phyloP scores from a whole-genome alignment of 2,113 vertebrate species.

The Pithys albifrons region DNA sequence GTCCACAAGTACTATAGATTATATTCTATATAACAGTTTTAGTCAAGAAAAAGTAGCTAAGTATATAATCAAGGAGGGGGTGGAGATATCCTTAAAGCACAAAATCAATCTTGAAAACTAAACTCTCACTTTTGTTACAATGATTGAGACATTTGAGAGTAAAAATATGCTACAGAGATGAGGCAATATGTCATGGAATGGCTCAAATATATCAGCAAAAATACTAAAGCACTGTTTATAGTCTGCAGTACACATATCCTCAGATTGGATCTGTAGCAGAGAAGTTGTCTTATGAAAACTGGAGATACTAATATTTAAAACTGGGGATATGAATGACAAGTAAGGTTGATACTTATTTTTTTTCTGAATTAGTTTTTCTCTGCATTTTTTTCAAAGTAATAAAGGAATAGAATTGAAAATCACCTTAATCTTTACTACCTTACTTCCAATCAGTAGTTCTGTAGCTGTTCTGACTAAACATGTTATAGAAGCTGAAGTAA shows the following conservation, averaged over 20 bases:
- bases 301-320: not conserved
- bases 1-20: slow-evolving; percentile 61
- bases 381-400: not conserved
- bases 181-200: not conserved
- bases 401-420: not conserved
- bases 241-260: not conserved
- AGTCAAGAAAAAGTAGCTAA: slow-evolving; percentile 42
- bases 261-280: not conserved
- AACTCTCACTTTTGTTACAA: slow-evolving; percentile 3
- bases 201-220: not conserved
- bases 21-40: slow-evolving; percentile 43
- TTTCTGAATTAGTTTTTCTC: not conserved
- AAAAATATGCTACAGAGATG: not conserved
- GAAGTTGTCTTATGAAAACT: not conserved
- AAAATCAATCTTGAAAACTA: slow-evolving; percentile 1
- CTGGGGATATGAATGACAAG: not conserved
- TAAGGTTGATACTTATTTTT: not conserved
- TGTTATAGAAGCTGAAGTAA: not conserved
- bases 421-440: not conserved
- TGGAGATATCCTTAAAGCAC: not conserved
- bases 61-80: not conserved
- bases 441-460: not conserved
- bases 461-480: not conserved
- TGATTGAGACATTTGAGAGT: not conserved
- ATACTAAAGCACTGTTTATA: not conserved